Evolutionary conservation across 2,113 vertebrate species (phyloP).

Genomic region (Notarius lentiginosus): DNA sequence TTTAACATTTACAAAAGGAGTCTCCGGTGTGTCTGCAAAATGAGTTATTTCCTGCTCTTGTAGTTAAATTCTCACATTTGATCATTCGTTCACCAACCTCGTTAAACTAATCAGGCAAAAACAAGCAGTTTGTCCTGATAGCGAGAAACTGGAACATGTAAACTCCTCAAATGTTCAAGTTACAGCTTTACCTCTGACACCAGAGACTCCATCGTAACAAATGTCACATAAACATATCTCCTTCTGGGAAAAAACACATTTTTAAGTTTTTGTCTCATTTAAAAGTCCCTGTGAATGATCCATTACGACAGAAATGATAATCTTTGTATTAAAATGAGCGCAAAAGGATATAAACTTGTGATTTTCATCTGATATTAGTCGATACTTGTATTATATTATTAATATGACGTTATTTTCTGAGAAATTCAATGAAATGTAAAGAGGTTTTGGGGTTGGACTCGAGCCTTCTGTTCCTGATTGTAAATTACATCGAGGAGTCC

Average conservation of each 20-base stretch:
- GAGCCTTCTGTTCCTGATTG: not conserved
- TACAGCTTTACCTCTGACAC: not conserved
- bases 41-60: no score
- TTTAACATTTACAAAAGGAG: not conserved
- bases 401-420: not conserved
- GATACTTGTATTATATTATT: not conserved
- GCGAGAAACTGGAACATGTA: not conserved
- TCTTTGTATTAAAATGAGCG: not conserved
- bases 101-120: not conserved
- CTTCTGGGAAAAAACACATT: no score
- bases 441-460: no score
- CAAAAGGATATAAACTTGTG: not conserved
- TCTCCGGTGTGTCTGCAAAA: not conserved
- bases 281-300: not conserved
- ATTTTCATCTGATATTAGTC: no score
- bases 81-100: not conserved
- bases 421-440: not conserved
- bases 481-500: conserved; percentile 7
- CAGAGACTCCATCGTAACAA: not conserved
- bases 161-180: not conserved
- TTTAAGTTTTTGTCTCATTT: not conserved
- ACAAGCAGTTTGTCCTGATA: not conserved
- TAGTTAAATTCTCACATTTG: no score
- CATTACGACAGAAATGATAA: not conserved
- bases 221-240: not conserved